Conservation (phyloP, 2,797 vertebrate genomes). For the Oreochromis mossambicus region DNA sequence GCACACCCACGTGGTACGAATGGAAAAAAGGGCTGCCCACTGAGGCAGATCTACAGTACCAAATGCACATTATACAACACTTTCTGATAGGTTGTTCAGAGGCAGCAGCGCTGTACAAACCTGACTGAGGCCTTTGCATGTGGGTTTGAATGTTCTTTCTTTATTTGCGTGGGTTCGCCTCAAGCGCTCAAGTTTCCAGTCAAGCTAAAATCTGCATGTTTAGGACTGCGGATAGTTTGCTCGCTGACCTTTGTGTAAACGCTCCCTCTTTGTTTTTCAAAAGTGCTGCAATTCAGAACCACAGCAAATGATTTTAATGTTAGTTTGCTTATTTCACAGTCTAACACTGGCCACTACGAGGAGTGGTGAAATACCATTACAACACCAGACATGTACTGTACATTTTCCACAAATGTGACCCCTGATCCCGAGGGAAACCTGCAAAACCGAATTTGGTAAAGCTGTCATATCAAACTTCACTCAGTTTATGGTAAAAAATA, state of each 20-base stretch:
- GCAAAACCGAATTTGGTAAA: not conserved
- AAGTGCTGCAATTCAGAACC: not conserved
- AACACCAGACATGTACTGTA: not conserved
- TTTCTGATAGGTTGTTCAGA: not conserved
- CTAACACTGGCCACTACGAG: not conserved
- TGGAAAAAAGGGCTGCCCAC: conserved; percentile 24
- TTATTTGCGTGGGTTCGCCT: not conserved
- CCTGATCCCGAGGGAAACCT: not conserved
- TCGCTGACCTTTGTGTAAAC: not conserved
- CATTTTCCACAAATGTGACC: not conserved
- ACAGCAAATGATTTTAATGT: not conserved
- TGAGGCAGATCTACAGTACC: not conserved
- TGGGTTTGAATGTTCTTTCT: not conserved
- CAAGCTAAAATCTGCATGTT: not conserved
- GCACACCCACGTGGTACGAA: conserved; percentile 46
- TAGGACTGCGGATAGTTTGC: not conserved
- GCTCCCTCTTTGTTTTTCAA: not conserved
- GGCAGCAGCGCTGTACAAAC: not conserved
- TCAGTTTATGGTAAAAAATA: not conserved
- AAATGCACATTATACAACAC: conserved; percentile 14
- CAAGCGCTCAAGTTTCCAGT: not conserved
- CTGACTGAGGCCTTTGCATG: not conserved
- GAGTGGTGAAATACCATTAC: not conserved
- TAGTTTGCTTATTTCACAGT: not conserved
- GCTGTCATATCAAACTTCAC: not conserved